Percentiles rank a stretch among this genome's conserved stretches.
Conservation (phyloP, 2,113 vertebrate genomes). For the Nestor notabilis region DNA sequence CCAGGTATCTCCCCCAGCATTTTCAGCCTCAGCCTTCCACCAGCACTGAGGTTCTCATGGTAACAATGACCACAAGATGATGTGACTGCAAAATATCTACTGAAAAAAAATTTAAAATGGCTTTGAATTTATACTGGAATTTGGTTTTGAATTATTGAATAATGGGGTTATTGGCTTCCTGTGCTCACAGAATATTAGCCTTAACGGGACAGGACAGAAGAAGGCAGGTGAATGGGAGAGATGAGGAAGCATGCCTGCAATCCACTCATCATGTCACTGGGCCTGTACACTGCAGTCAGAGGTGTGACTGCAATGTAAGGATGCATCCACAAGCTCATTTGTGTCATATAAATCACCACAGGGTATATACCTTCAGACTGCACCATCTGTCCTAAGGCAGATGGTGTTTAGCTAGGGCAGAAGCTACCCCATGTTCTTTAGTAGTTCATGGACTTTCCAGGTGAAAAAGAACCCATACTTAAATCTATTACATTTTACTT, state of each 20-base stretch:
- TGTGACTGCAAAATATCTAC: not conserved
- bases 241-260: not conserved
- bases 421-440: not conserved
- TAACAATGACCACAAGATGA: not conserved
- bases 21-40: not conserved
- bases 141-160: not conserved
- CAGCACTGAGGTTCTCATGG: not conserved
- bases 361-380: not conserved
- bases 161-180: not conserved
- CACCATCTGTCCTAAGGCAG: not conserved
- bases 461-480: not conserved
- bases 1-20: not conserved
- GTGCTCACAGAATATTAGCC: not conserved
- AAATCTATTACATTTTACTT: not conserved
- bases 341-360: not conserved
- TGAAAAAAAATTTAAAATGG: rapidly evolving
- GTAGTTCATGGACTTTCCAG: not conserved
- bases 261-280: not conserved
- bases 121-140: not conserved
- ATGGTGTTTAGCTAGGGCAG: not conserved
- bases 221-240: not conserved
- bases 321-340: not conserved
- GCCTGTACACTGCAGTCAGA: not conserved
- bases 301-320: not conserved
- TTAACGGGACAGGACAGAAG: not conserved